Evolutionary conservation across 2,888 invertebrate genomes (phyloP).

Genomic region (Mylabris sibirica): DNA sequence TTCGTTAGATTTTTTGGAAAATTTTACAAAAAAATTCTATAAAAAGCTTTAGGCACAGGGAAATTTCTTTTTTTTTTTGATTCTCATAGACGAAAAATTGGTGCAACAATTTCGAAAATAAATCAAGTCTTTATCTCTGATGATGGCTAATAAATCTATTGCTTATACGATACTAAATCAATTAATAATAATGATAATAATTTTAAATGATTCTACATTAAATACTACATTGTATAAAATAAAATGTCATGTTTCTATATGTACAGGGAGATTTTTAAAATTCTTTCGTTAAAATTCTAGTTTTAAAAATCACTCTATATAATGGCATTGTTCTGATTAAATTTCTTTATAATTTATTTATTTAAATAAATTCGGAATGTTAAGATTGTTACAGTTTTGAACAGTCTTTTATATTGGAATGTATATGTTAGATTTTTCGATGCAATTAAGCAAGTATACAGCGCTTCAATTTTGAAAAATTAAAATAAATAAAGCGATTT

Average conservation of each 20-base stretch:
- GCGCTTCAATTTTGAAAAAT: not conserved
- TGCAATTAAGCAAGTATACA: constrained; percentile 9
- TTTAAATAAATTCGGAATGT: constrained; percentile 45
- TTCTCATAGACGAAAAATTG: constrained; percentile 41
- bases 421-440: constrained; percentile 14
- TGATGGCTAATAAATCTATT: constrained; percentile 34
- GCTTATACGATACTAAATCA: constrained; percentile 3
- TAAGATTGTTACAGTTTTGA: constrained; percentile 33
- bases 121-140: constrained; percentile 47
- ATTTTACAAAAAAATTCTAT: constrained; percentile 38
- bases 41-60: constrained; percentile 50
- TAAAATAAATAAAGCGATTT: constrained; percentile 30
- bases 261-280: constrained; percentile 14
- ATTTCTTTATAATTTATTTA: constrained; percentile 23
- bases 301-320: constrained; percentile 14
- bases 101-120: constrained; percentile 28
- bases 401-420: constrained; percentile 34
- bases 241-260: constrained; percentile 19
- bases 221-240: constrained; percentile 33
- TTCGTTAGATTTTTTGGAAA: constrained; percentile 32
- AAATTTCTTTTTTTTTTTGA: not conserved
- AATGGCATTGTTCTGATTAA: constrained; percentile 30
- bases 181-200: constrained; percentile 24
- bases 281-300: not conserved
- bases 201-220: constrained; percentile 24